A percentile compares a stretch with the other conserved stretches of the same genome.
These are phyloP conservation scores for Chloroceryle inda DNA, from an alignment of 2,797 vertebrate species.

Conservation along the genomic window DNA sequence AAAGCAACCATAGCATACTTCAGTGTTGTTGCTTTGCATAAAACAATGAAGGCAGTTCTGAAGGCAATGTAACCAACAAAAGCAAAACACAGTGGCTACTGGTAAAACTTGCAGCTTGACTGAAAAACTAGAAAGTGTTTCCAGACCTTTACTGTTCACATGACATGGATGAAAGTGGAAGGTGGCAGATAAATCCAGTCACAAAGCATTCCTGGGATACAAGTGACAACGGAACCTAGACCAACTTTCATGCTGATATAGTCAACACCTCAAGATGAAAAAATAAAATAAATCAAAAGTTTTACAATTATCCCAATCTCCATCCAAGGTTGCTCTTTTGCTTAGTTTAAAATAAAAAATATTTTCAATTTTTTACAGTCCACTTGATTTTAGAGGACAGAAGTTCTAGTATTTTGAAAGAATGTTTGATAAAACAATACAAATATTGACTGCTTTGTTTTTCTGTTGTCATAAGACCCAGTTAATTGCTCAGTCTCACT, in stretches of 20 bases:
- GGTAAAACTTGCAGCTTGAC: not conserved
- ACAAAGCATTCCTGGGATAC: not conserved
- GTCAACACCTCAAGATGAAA: not conserved
- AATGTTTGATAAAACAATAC: not conserved
- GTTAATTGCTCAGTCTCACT: not conserved
- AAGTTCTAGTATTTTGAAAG: not conserved
- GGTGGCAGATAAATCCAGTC: not conserved
- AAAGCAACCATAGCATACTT: not conserved
- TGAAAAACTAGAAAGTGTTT: not conserved
- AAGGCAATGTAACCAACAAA: not conserved
- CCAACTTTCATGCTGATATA: not conserved
- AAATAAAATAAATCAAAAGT: not conserved
- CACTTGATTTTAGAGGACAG: not conserved
- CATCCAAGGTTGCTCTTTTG: not conserved
- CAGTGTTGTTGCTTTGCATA: not conserved
- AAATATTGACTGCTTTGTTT: not conserved
- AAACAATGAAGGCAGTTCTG: not conserved
- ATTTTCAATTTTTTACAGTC: not conserved
- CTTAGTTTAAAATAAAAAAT: not conserved
- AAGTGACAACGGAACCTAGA: accelerated
- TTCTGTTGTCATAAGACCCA: not conserved
- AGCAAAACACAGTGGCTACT: not conserved
- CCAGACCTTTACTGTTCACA: not conserved
- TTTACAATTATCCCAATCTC: not conserved
- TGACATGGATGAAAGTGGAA: not conserved